A percentile compares a stretch with the other conserved stretches of the same genome.
These are phyloP conservation scores for Porites lutea DNA, from an alignment of 64 coral and sea anemone species.

Conservation along the genomic window DNA sequence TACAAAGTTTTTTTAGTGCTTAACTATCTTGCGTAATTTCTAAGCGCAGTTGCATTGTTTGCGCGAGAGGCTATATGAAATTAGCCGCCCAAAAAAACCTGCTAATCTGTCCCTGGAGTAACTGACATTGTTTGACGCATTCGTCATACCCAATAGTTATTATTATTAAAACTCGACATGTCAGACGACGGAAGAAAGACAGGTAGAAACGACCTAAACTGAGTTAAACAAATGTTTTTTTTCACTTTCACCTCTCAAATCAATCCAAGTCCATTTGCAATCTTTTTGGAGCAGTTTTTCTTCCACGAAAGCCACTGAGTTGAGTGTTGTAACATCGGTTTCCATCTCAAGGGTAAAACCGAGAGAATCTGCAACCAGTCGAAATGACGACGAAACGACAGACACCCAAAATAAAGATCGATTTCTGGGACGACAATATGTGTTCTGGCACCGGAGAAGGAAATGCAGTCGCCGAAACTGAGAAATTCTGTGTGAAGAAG, in stretches of 20 bases:
- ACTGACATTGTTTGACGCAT: neutral
- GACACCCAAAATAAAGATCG: slow-evolving; percentile 34
- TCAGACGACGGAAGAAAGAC: neutral
- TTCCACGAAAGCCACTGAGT: no score
- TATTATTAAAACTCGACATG: neutral
- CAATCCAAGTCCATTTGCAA: neutral
- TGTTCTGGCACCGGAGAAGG: neutral
- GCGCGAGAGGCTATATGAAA: neutral
- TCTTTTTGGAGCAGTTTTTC: no score
- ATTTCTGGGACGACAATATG: slow-evolving; percentile 10
- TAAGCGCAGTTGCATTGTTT: slow-evolving; percentile 22
- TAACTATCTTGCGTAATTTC: neutral
- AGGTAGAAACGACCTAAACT: no score
- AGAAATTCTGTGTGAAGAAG: neutral
- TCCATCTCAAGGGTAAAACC: neutral
- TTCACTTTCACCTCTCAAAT: neutral
- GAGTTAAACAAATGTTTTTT: neutral
- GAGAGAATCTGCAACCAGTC: neutral
- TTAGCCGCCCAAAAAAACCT: neutral
- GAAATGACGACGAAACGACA: slow-evolving; percentile 19
- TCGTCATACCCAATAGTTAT: neutral
- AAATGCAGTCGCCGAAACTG: neutral
- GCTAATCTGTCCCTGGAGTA: slow-evolving; percentile 50
- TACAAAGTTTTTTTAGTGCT: no score
- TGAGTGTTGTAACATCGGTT: no score